Base-by-base conservation (phyloP, 2,888 invertebrate genomes). In the Caenorhabditis wallacei region DNA sequence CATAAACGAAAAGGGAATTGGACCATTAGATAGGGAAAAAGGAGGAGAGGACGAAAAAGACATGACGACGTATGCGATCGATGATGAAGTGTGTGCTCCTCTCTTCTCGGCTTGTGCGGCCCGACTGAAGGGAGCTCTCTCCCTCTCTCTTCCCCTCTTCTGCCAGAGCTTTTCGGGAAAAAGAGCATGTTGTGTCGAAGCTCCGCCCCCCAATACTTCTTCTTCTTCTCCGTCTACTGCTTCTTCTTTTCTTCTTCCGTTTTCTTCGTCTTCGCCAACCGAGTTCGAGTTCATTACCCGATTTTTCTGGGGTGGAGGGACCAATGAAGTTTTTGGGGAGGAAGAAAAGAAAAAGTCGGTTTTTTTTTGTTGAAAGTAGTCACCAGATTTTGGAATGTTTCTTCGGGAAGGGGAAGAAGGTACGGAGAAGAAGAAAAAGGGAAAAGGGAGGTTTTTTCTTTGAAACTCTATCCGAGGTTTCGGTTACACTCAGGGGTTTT, bases 31-130 rank as follows among this genome's bases (percentile, higher is more conserved):
- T 10, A 30, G n/a, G 26, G 20, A 40, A 43, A 43, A 26, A 11
- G 13, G 20, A 26, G 51, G 51, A 48, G 18, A 43, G 30, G 59
- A 51, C 66, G 51, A 51, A 40, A 37, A 63, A 35, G 46, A 68
- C 46, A 66, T 46, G 66, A 66, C 61, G 74, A 68, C 43, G 69
- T 64, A 56, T 46, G 57, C 79, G 69, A 80, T 80, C 80, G 80
- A 80, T 80, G 80, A 80, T 80, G 74, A 80, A 80, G 72, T 66
- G 80, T 72, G 80, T 48, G 18, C 46, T 48, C 46, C 30, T 66
- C 56, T 40, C 37, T 26, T 61, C 63, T 53, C 78, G 53, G 69
- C 76, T 46, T 61, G 68, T 40, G 74, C 18, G 63, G 74, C 74
- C n/a, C 11, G 51, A 24, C 46, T 54, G 59, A 61, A 64, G 43